phyloP scores from a whole-genome alignment of 2,113 vertebrate genomes.

The Cygnus atratus region DNA sequence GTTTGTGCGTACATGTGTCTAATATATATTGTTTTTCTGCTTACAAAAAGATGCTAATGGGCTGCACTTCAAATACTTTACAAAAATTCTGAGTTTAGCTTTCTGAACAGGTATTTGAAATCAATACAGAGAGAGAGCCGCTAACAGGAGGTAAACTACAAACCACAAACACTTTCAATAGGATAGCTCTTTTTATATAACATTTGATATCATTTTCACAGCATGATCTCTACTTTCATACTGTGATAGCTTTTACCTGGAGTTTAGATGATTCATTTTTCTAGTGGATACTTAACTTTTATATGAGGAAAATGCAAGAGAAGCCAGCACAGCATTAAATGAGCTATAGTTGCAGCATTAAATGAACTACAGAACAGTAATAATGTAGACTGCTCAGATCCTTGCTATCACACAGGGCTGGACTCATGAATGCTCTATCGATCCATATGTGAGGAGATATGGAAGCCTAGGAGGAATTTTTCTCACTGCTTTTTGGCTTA shows the following conservation, averaged over 20 bases:
- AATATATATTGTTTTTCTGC: conserved; percentile 13
- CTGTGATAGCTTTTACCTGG: conserved; percentile 76
- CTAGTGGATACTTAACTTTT: conserved; percentile 79
- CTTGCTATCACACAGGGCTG: background rate
- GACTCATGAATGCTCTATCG: conserved; percentile 23
- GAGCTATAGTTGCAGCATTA: conserved; percentile 66
- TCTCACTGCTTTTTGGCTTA: conserved; percentile 11
- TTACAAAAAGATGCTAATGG: conserved; percentile 51
- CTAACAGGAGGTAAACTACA: conserved; percentile 76
- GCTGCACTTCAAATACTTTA: conserved; percentile 28
- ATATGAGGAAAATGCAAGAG: conserved; percentile 74
- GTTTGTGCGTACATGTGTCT: background rate
- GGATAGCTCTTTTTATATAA: conserved; percentile 76
- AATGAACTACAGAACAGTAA: conserved; percentile 61
- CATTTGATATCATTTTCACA: conserved; percentile 79
- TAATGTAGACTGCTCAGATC: conserved; percentile 45
- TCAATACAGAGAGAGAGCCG: conserved; percentile 69
- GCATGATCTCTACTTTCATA: conserved; percentile 74
- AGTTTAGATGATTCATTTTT: conserved; percentile 79
- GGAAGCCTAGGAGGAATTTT: background rate
- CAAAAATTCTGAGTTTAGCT: conserved; percentile 60
- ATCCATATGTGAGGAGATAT: background rate
- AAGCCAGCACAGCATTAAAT: conserved; percentile 71
- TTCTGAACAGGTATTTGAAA: conserved; percentile 75
- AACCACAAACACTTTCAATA: conserved; percentile 73